Conservation (phyloP, 2,888 invertebrate genomes). For the Phengaris arion region DNA sequence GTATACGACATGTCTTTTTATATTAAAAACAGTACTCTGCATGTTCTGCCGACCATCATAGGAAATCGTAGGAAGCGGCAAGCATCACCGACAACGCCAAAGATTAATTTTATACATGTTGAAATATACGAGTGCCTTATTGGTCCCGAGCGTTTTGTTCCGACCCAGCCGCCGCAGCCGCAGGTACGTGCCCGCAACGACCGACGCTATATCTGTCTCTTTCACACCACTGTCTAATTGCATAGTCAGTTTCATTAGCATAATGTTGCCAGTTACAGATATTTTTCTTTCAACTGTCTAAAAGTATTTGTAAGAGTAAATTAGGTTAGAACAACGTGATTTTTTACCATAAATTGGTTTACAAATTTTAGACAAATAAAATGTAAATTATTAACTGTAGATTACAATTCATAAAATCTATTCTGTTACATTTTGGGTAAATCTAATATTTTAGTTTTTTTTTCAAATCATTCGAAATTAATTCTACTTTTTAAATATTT, state of each 20-base stretch:
- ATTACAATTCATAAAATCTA: neutral
- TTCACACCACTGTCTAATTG: conserved; percentile 41
- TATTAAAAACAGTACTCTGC: neutral
- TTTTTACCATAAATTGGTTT: neutral
- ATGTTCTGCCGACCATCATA: neutral
- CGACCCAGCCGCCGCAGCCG: conserved; percentile 54
- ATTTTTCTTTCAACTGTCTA: neutral
- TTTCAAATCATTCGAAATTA: neutral
- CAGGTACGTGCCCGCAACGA: conserved; percentile 83
- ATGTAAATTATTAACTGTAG: neutral
- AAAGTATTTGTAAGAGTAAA: neutral
- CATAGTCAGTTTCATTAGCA: neutral
- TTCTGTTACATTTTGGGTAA: neutral
- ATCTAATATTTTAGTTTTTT: neutral
- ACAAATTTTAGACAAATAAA: neutral
- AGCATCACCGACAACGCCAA: conserved; percentile 57
- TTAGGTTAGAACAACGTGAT: neutral
- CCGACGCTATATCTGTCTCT: conserved; percentile 50
- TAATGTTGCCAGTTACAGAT: neutral
- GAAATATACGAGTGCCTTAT: conserved; percentile 79
- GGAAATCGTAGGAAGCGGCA: neutral
- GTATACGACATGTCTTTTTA: neutral
- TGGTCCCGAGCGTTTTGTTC: conserved; percentile 76
- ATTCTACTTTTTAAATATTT: neutral
- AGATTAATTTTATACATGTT: conserved; percentile 71